Evolutionary conservation across 2,113 vertebrate genomes (phyloP).

Genomic region (Fukomys damarensis): DNA sequence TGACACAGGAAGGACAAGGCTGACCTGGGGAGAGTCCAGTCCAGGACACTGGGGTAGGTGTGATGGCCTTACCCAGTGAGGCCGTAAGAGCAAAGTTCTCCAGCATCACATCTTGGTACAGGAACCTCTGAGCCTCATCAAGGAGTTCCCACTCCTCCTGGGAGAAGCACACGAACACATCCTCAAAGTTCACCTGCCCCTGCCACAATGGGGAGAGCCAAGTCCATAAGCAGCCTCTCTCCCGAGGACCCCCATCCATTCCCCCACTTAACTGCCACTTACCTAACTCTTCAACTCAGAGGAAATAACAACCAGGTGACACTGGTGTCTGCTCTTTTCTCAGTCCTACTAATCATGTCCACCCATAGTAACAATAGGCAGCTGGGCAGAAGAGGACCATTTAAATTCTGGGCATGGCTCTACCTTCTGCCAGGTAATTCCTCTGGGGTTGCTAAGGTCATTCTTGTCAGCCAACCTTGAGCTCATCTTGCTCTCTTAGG

Average conservation of each 20-base stretch:
- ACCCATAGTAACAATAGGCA: neutral
- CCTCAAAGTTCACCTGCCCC: conserved; percentile 60
- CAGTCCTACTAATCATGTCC: neutral
- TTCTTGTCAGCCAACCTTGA: neutral
- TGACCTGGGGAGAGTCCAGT: neutral
- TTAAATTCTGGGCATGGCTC: neutral
- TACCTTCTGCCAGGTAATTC: neutral
- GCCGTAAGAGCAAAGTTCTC: conserved; percentile 58
- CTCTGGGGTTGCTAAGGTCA: neutral
- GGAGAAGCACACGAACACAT: conserved; percentile 64
- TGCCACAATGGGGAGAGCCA: neutral
- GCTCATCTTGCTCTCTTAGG: neutral
- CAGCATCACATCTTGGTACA: conserved; percentile 68
- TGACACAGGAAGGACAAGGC: neutral
- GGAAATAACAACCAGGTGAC: neutral
- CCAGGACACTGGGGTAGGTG: neutral
- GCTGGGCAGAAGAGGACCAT: neutral
- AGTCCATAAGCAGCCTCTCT: neutral
- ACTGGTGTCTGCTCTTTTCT: neutral
- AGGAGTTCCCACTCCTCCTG: conserved; percentile 72
- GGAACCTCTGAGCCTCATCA: conserved; percentile 58
- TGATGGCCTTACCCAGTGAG: conserved; percentile 52
- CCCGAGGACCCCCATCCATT: neutral
- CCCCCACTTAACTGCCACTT: neutral
- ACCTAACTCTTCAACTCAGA: neutral